Percentiles rank a stretch among this genome's conserved stretches.
phyloP scores from a whole-genome alignment of 2,888 invertebrate species.

The Dione vanillae region DNA sequence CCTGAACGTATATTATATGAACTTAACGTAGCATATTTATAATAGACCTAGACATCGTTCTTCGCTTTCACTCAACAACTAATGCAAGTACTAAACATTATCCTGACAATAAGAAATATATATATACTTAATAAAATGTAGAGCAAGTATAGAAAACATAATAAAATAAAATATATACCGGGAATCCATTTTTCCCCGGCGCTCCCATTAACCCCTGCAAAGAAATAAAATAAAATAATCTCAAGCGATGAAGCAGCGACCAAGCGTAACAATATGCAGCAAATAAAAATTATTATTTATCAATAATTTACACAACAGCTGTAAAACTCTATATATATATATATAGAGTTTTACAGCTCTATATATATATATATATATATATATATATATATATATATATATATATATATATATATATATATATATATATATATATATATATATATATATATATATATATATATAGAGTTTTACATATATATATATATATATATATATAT shows the following conservation, averaged over 20 bases:
- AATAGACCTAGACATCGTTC: background rate
- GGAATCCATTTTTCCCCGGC: constrained; percentile 95
- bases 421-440: too few relatives aligned
- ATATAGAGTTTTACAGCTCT: too few relatives aligned
- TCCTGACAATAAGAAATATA: constrained; percentile 26
- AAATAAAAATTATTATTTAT: constrained; percentile 23
- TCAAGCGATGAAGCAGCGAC: constrained; percentile 46
- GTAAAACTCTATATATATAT: background rate
- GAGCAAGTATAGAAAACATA: constrained; percentile 69
- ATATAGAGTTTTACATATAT: too few relatives aligned
- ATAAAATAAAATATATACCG: constrained; percentile 86
- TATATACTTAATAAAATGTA: constrained; percentile 51
- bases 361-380: too few relatives aligned
- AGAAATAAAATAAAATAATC: constrained; percentile 54
- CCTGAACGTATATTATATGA: background rate
- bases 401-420: too few relatives aligned
- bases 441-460: too few relatives aligned
- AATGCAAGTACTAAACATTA: background rate
- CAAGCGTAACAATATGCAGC: constrained; percentile 53
- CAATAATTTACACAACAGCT: background rate
- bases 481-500: too few relatives aligned
- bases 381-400: too few relatives aligned
- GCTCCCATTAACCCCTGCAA: constrained; percentile 91
- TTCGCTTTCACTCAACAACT: background rate
- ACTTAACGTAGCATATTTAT: background rate